Evolutionary conservation across 2,888 invertebrate genomes (phyloP).

Genomic region (Ophioninae sp.): DNA sequence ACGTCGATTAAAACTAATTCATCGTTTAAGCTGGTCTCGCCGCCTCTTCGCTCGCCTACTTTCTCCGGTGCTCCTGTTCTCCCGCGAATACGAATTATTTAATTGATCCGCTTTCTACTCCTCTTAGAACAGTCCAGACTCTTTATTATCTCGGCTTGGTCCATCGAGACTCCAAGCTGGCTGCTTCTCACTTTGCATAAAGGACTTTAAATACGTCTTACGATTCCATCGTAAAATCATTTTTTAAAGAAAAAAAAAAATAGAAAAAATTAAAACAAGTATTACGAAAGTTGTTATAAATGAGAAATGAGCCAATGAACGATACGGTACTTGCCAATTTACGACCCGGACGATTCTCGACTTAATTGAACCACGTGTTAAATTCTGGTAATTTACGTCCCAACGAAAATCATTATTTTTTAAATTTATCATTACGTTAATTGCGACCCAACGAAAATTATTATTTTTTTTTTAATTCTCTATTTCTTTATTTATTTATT

Average conservation of each 20-base stretch:
- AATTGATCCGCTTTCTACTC: constrained; percentile 15
- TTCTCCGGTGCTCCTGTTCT: constrained; percentile 1
- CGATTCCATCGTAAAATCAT: not conserved
- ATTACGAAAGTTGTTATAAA: not conserved
- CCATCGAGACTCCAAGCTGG: not conserved
- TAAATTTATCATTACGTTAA: too few species aligned
- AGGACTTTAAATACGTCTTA: not conserved
- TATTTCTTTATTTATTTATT: too few species aligned
- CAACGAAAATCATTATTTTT: too few species aligned
- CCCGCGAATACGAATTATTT: not conserved
- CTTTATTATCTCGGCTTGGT: not conserved
- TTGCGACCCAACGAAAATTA: too few species aligned
- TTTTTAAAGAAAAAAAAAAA: too few species aligned
- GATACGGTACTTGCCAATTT: too few species aligned
- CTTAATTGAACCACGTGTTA: not conserved
- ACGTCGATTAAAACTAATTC: constrained; percentile 3
- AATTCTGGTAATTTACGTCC: not conserved
- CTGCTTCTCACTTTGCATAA: not conserved
- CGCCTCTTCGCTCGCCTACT: not conserved
- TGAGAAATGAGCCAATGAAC: not conserved
- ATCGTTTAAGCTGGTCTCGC: not conserved
- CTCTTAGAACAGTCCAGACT: not conserved
- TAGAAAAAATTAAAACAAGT: too few species aligned
- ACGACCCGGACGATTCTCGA: too few species aligned
- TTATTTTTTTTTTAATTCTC: too few species aligned